A percentile compares a stretch with the other conserved stretches of the same genome.
Evolutionary conservation across 2,113 vertebrate species (phyloP).

Genomic region (Andinoacara biseriatus): DNA sequence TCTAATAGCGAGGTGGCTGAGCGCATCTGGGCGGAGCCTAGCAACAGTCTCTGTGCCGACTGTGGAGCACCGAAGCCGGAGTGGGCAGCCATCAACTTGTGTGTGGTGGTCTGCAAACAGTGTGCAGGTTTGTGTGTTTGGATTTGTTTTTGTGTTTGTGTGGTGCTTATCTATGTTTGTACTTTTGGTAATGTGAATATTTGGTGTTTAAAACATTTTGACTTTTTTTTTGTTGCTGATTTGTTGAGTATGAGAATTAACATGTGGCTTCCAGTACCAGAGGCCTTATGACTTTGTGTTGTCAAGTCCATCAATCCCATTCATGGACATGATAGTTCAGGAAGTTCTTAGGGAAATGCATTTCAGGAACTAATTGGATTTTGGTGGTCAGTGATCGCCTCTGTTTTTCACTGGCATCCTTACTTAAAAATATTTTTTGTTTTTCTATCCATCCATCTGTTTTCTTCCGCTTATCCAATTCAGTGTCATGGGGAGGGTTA

Average conservation of each 20-base stretch:
- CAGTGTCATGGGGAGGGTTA: too few species aligned
- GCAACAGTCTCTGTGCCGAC: conserved; percentile 90
- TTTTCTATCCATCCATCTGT: too few species aligned
- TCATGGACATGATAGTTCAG: neutral
- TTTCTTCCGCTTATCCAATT: too few species aligned
- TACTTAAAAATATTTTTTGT: neutral
- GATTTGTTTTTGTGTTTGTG: neutral
- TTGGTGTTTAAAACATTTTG: neutral
- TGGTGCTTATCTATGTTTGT: neutral
- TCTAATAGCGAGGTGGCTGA: conserved; percentile 90
- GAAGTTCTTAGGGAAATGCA: neutral
- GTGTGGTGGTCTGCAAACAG: conserved; percentile 92
- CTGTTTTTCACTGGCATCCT: neutral
- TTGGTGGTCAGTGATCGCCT: neutral
- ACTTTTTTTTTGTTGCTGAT: neutral
- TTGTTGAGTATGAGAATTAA: neutral
- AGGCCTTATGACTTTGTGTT: neutral
- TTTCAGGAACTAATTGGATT: neutral
- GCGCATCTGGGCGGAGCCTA: conserved; percentile 85
- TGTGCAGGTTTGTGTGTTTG: conserved; percentile 87
- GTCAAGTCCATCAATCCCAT: neutral
- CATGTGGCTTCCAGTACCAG: neutral
- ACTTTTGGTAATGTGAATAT: neutral
- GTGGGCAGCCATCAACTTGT: conserved; percentile 96
- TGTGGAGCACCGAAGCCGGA: conserved; percentile 85